phyloP scores from a whole-genome alignment of 1,140 invertebrate species.

The Leptopilina boulardi region DNA sequence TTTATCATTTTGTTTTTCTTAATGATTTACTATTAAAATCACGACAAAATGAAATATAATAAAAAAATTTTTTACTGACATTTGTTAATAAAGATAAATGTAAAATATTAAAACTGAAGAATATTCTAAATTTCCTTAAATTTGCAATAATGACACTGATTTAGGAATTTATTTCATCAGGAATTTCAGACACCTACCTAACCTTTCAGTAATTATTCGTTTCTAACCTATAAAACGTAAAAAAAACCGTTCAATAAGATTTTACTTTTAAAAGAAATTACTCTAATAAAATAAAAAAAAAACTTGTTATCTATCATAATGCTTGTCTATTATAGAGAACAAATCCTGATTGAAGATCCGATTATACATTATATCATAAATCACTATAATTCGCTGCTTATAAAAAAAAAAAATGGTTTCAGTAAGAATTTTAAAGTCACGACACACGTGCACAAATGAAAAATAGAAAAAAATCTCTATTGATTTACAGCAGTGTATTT shows the following conservation, averaged over 20 bases:
- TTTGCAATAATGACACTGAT: neutral
- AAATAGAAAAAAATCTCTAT: neutral
- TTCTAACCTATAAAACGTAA: conserved; percentile 10
- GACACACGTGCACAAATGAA: conserved; percentile 14
- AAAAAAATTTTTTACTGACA: too few species aligned
- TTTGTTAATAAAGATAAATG: too few species aligned
- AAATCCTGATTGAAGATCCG: neutral
- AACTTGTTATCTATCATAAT: neutral
- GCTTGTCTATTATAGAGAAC: neutral
- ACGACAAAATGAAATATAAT: neutral
- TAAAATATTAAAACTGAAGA: too few species aligned
- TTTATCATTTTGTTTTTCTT: neutral
- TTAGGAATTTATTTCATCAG: neutral
- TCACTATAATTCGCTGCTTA: neutral
- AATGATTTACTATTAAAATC: too few species aligned
- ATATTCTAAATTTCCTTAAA: neutral
- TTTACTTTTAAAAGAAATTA: too few species aligned
- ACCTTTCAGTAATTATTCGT: neutral
- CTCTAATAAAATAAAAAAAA: too few species aligned
- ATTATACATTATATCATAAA: neutral
- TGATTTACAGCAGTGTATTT: neutral
- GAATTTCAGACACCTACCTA: neutral
- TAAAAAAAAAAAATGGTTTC: neutral
- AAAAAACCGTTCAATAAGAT: neutral
- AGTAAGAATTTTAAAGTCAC: neutral